Base-by-base conservation (phyloP, 2,113 vertebrate genomes). In the Hypocryptadius cinnamomeus region DNA sequence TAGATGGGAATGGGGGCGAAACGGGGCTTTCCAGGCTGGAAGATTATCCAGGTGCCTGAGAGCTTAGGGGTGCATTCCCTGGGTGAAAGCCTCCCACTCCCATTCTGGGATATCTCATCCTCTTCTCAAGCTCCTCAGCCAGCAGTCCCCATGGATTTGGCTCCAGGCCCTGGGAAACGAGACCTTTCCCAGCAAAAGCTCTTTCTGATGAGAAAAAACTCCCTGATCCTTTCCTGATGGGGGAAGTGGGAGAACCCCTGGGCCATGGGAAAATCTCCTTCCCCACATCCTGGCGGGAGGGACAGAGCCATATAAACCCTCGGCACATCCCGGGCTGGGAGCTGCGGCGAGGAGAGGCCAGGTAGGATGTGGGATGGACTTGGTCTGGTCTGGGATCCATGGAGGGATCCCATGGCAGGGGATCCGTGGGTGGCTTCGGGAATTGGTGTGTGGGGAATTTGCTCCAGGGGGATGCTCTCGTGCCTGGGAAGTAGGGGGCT, bases 181-280 rank as follows among this genome's bases (percentile, higher is more conserved):
- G 77, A 73, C 24, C 33, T 80, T 95, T 87, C 74, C 86, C 77
- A 80, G 92, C 23, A 8, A 28, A 48, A 60, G 65, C 64, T 45
- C 25, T 56, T 96, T 94, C 79, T 11, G 13, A 78, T 76, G 91
- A 70, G 88, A 95, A 85, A 42, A 39, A 39, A 5, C 17, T 33
- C 13, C 42, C 15, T 17, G 13, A 15, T 37, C 57, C 47, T 87
- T 91, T 81, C 79, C 82, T 5, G 0, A 11, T 25, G 84, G 63
- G 73, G 54, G 16, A 86, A 85, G 77, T 6, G 7, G 51, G 53
- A 69, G 61, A 61, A 44, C 19, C 9, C 27, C 3, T 28, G 15
- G 33, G 92, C 64, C 48, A 8, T 97, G 97, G 95, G 94, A 96
- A 97, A 78, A 44, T 59, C 64, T 70, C 84, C 53, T 42, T 51